Percentiles rank a stretch among this genome's conserved stretches.
Conservation (phyloP, 2,113 vertebrate species). For the Pavo muticus region DNA sequence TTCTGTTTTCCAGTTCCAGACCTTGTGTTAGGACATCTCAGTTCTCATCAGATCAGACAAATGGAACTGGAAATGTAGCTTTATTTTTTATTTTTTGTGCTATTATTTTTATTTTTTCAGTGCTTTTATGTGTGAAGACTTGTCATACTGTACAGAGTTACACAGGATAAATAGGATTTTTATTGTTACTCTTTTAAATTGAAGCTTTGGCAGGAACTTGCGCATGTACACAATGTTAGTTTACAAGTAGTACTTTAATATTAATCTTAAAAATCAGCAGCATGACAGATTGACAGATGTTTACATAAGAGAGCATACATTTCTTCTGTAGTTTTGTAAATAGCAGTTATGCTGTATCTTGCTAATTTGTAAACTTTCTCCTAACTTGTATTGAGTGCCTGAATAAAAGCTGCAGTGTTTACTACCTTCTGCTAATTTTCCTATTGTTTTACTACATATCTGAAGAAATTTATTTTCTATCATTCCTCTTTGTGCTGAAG, state of each 20-base stretch:
- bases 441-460: not conserved
- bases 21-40: not conserved
- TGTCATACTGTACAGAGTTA: not conserved
- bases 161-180: not conserved
- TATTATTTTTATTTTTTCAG: not conserved
- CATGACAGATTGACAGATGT: not conserved
- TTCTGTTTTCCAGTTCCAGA: not conserved
- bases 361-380: not conserved
- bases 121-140: not conserved
- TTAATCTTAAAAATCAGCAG: not conserved
- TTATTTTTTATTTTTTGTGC: not conserved
- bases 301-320: not conserved
- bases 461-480: not conserved
- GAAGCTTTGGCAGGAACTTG: not conserved
- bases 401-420: not conserved
- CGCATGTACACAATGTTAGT: not conserved
- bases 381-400: rapidly evolving
- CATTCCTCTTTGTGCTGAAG: not conserved
- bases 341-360: not conserved
- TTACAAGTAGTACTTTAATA: not conserved
- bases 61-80: not conserved
- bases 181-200: not conserved
- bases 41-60: not conserved
- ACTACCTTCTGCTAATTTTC: not conserved
- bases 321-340: not conserved